Base-by-base conservation (phyloP, 2,797 vertebrate genomes). In the Crenichthys baileyi region DNA sequence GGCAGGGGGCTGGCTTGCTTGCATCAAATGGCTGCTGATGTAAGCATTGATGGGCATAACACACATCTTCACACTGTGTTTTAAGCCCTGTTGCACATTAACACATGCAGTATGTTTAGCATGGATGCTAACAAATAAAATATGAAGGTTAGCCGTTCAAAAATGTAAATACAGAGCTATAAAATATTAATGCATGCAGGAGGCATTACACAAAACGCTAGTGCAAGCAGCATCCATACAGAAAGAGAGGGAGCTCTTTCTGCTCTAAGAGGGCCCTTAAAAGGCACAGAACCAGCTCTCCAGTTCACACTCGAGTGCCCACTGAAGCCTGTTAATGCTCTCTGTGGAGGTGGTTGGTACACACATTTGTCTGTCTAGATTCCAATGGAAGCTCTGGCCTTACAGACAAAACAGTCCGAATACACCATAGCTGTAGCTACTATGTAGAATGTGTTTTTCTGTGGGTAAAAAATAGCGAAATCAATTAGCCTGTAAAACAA, bases 241-340 rank as follows among this genome's bases (percentile, higher is more conserved):
- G 72, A 81, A 39, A 73, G 67, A 78, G 67, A 75, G 73, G 80
- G 70, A 48, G 82, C 60, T 24, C 83, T 81, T 78, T 77, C 85
- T 77, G n/a, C 78, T 26, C 72, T 77, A 81, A 90, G 88, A 88
- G 85, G 67, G 58, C 1, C 86, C 87, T 86, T 82, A 65, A 86
- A 88, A 89, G 89, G 86, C 77, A 77, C 82, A 76, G 56, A 77
- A 88, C 80, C 71, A 70, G 80, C 79, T 73, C 83, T 86, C 24
- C 83, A 56, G 72, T 76, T 90, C 85, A 91, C 90, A 87, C 87
- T 86, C 86, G 79, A 83, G 72, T 76, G 83, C 53, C 78, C 58
- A 20, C 75, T 70, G 76, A 58, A 79, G 81, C 79, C 46, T 5
- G 31, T 78, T 86, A 79, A 89, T 78, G 90, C 78, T 87, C 83